Evolutionary conservation across 2,888 invertebrate species (phyloP), one percentile per base, ranked within the genome.

Genomic region (Andrena bucephala): DNA sequence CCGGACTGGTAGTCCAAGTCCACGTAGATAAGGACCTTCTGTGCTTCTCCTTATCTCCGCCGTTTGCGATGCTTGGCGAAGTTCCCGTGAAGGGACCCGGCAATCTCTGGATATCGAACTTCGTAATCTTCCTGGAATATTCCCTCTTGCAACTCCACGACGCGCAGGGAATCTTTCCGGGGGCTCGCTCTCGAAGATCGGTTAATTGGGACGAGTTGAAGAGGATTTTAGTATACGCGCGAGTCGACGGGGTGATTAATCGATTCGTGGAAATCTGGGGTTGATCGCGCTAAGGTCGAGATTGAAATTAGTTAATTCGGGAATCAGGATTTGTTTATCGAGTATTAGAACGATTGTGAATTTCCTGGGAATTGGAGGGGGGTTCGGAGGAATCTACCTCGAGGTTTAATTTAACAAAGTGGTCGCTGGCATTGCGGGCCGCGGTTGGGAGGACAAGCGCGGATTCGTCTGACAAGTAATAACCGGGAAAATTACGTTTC

Each of bases 21-120:
- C 78, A 84, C 73, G 57, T 31, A 87, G 89, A 90, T 90, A 90
- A 89, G 86, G 86, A 87, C 81, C 87, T 80, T 83, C 80, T 2
- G 59, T 16, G 57, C 24, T 57, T 36, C 42, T 27, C 42, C 71
- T 85, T 77, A 82, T 84, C 85, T 76, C 8, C 33, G 8, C 62
- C 31, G 73, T 50, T 36, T 29, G n/a, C 33, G n/a, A 42, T 42
- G 42, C 42, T 42, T 42, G 16, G 42, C 42, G 24, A 57, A 57
- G 63, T 50, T 73, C 65, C 20, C 77, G 60, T 52, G 27, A 48
- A 67, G 42, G 77, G 52, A 54, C 31, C 42, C 48, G 42, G 33
- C 71, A 36, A 67, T 67, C 74, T 50, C 31, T 24, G 52, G 52
- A 66, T 33, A 60, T 60, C 36, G 73, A 60, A 48, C 10, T 3